Conservation (phyloP, 2,888 invertebrate genomes). For the Drosophila limbata region DNA sequence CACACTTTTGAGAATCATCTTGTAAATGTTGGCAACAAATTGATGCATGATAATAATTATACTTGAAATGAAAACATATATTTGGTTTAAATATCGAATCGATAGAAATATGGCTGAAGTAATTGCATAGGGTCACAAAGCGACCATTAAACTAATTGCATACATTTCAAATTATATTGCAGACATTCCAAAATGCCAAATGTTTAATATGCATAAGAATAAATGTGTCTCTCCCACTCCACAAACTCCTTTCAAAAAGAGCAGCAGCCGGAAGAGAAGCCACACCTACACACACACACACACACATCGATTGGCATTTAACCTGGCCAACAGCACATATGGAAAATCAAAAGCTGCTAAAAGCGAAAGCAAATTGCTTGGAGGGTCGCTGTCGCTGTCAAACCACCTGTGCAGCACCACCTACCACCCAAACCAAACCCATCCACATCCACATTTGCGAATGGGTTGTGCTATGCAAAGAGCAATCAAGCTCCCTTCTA, state of each 20-base stretch:
- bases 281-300: background rate
- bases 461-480: constrained; percentile 45
- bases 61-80: constrained; percentile 1
- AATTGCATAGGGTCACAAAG: constrained; percentile 28
- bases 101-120: constrained; percentile 29
- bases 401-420: constrained; percentile 48
- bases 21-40: background rate
- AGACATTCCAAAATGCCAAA: constrained; percentile 43
- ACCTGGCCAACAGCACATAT: constrained; percentile 50
- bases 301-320: constrained; percentile 46
- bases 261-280: constrained; percentile 11
- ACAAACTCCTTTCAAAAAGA: constrained; percentile 17
- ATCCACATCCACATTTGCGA: constrained; percentile 7
- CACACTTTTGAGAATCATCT: background rate
- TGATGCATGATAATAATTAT: constrained; percentile 2
- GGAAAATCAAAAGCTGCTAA: constrained; percentile 67
- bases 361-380: constrained; percentile 77
- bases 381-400: constrained; percentile 46
- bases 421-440: background rate
- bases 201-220: constrained; percentile 68
- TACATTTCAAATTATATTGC: constrained; percentile 63
- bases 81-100: constrained; percentile 16
- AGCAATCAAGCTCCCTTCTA: constrained; percentile 39
- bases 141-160: constrained; percentile 69
- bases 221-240: constrained; percentile 37